Percentiles rank a stretch among this genome's conserved stretches.
Evolutionary conservation across 2,888 invertebrate species (phyloP).

Genomic region (Dromius quadrimaculatus): DNA sequence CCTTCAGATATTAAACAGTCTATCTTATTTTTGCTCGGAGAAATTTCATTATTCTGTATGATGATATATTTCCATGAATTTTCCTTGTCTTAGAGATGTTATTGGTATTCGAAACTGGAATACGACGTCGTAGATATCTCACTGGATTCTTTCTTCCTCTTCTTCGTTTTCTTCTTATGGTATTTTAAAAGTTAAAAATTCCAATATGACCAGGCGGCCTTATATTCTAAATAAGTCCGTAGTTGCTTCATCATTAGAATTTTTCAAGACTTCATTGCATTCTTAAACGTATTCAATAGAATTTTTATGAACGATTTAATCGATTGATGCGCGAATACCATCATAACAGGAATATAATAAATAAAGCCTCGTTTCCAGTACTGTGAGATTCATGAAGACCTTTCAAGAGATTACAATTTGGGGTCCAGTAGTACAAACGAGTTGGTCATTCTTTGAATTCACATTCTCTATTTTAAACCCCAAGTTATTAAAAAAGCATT

Average conservation of each 20-base stretch:
- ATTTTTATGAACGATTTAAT: no score
- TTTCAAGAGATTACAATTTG: no score
- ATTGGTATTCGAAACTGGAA: slow-evolving; percentile 50
- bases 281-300: not conserved
- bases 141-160: slow-evolving; percentile 40
- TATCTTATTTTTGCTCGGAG: slow-evolving; percentile 61
- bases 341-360: no score
- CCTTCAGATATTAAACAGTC: slow-evolving; percentile 62
- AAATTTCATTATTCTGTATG: slow-evolving; percentile 66
- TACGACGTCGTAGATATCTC: slow-evolving; percentile 21
- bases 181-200: slow-evolving; percentile 50
- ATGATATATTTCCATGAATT: slow-evolving; percentile 64
- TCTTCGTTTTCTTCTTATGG: no score
- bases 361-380: no score
- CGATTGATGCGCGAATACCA: no score
- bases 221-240: slow-evolving; percentile 24
- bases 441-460: no score
- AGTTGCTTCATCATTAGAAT: slow-evolving; percentile 25
- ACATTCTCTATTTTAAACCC: no score
- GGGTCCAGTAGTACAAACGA: no score
- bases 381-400: no score
- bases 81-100: slow-evolving; percentile 54
- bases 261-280: slow-evolving; percentile 1
- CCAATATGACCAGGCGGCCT: slow-evolving; percentile 32
- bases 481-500: no score